A percentile compares a stretch with the other conserved stretches of the same genome.
These are phyloP conservation scores for Ashinkailepas kermadecensis DNA, from an alignment of 2,888 invertebrate genomes.

Conservation along the genomic window DNA sequence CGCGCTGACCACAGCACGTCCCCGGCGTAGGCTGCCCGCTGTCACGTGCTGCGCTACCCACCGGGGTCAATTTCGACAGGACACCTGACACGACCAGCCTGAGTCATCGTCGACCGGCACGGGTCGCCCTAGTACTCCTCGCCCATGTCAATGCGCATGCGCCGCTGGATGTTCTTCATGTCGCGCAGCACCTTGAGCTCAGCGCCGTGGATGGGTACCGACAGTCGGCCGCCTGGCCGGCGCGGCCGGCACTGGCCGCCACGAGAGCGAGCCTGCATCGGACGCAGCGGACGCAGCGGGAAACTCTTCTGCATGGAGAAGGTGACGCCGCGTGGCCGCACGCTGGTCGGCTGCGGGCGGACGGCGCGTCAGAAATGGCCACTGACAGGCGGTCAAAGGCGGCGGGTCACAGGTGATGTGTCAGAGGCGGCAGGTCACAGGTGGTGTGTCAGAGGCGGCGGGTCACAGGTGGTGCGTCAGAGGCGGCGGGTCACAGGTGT, in stretches of 20 bases:
- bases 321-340: constrained; percentile 13
- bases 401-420: too few species aligned
- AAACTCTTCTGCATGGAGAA: constrained; percentile 20
- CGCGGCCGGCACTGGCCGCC: constrained; percentile 4
- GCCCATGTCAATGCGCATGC: constrained; percentile 19
- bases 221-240: not conserved
- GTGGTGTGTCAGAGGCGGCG: too few species aligned
- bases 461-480: too few species aligned
- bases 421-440: too few species aligned
- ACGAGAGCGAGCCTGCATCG: not conserved
- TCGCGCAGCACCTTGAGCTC: constrained; percentile 16
- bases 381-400: too few species aligned
- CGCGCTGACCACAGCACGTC: too few species aligned
- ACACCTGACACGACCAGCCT: constrained; percentile 7
- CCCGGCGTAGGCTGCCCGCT: too few species aligned
- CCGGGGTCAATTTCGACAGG: too few species aligned
- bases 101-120: not conserved
- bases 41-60: too few species aligned
- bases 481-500: too few species aligned
- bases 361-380: not conserved
- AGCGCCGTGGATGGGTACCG: not conserved
- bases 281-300: constrained; percentile 5
- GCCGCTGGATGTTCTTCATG: constrained; percentile 16
- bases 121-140: constrained; percentile 5
- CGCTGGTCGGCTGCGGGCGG: not conserved